Evolutionary conservation across 64 coral and sea anemone genomes (phyloP).

Genomic region (Porites australiensis): DNA sequence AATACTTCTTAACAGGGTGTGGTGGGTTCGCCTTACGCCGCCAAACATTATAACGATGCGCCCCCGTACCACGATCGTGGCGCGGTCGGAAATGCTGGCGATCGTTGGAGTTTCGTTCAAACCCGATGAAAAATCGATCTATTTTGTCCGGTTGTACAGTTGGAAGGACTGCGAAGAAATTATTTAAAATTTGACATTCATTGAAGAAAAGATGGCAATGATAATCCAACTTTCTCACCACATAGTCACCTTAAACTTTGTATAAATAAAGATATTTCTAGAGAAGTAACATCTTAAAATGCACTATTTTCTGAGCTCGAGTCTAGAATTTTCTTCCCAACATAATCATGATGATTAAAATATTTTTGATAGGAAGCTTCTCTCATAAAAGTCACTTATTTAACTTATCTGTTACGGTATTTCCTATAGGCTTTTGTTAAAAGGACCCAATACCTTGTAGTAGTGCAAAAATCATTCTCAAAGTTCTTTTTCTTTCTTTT

Average conservation of each 20-base stretch:
- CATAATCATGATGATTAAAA: neutral
- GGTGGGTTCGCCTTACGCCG: neutral
- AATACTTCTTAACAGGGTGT: neutral
- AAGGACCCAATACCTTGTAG: no score
- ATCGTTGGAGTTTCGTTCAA: neutral
- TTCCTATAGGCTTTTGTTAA: neutral
- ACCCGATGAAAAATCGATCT: neutral
- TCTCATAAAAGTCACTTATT: neutral
- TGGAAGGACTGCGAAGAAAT: neutral
- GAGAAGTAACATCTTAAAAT: no score
- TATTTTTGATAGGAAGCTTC: neutral
- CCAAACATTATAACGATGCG: neutral
- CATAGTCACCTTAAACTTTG: no score
- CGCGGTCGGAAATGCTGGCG: conserved; percentile 42
- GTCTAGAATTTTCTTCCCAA: neutral
- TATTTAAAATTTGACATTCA: neutral
- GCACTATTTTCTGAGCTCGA: neutral
- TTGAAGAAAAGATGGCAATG: no score
- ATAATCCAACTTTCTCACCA: no score
- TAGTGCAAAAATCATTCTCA: no score
- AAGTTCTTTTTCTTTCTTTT: no score
- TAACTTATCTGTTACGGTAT: neutral
- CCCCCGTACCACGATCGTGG: neutral
- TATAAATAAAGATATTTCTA: no score
- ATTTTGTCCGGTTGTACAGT: neutral